Evolutionary conservation across 2,888 invertebrate species (phyloP).

Genomic region (Prenolepis imparis): DNA sequence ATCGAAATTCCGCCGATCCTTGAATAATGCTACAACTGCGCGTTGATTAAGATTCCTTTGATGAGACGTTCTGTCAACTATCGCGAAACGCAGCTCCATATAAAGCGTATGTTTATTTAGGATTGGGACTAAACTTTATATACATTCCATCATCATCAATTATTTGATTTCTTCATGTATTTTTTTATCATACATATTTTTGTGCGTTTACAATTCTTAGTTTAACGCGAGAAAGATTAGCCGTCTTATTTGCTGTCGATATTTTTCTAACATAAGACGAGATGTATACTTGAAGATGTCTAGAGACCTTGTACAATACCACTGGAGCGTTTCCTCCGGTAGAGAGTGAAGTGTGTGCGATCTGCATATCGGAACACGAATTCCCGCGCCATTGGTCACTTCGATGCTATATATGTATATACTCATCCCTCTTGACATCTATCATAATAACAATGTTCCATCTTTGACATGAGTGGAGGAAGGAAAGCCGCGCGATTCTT

Average conservation of each 20-base stretch:
- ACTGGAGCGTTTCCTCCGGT: not conserved
- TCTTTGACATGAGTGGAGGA: constrained; percentile 53
- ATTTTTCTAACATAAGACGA: constrained; percentile 1
- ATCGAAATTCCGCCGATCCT: constrained; percentile 24
- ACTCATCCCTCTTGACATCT: constrained; percentile 61
- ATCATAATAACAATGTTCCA: constrained; percentile 72
- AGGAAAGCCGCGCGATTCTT: not conserved
- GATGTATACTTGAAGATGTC: not conserved
- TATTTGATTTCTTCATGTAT: not conserved
- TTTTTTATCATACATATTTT: not conserved
- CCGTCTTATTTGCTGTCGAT: not conserved
- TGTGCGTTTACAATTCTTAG: not conserved
- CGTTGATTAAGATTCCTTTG: not conserved
- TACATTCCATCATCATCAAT: not conserved
- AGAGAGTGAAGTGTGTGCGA: constrained; percentile 28
- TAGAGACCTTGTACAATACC: not conserved
- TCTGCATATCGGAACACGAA: constrained; percentile 55
- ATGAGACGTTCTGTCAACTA: not conserved
- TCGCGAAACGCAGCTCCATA: not conserved
- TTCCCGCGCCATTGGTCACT: constrained; percentile 67
- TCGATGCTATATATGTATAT: constrained; percentile 50
- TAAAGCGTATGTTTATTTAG: not conserved
- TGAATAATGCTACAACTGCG: not conserved
- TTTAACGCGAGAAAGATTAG: not conserved
- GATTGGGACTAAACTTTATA: not conserved